Evolutionary conservation across 2,797 vertebrate genomes (phyloP).

Genomic region (Apogon talboti): DNA sequence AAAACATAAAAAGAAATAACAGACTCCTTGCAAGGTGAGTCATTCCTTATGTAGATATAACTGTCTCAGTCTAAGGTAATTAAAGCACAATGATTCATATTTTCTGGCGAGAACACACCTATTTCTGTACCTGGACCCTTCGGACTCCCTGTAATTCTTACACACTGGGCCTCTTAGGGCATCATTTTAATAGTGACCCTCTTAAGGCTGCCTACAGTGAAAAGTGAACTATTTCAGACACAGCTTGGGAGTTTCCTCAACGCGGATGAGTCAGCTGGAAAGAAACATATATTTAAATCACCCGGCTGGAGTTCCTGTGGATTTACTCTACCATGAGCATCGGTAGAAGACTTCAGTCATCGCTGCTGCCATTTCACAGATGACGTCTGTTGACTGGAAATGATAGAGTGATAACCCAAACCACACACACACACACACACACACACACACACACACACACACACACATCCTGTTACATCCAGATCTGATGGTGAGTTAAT

Average conservation of each 20-base stretch:
- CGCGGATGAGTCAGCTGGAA: neutral
- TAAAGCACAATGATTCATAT: too few relatives aligned
- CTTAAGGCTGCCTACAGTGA: neutral
- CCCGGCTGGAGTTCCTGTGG: neutral
- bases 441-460: conserved; percentile 5
- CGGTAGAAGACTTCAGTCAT: neutral
- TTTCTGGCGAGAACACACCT: too few relatives aligned
- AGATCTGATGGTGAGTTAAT: conserved; percentile 18
- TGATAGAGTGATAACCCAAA: neutral
- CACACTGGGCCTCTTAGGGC: too few relatives aligned
- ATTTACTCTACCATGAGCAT: neutral
- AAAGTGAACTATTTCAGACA: neutral
- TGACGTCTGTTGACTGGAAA: neutral
- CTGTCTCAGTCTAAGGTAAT: too few relatives aligned
- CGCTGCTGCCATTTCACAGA: neutral
- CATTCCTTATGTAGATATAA: too few relatives aligned
- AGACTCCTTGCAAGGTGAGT: too few relatives aligned
- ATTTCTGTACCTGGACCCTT: too few relatives aligned
- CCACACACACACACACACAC: conserved; percentile 8
- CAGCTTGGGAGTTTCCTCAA: neutral
- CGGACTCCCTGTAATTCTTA: too few relatives aligned
- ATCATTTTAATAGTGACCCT: too few relatives aligned
- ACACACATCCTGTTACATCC: neutral
- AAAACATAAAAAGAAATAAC: too few relatives aligned
- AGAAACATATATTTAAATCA: neutral